Evolutionary conservation across 2,797 vertebrate genomes (phyloP), one percentile per base, ranked within the genome.

Genomic region (Tenualosa ilisha): DNA sequence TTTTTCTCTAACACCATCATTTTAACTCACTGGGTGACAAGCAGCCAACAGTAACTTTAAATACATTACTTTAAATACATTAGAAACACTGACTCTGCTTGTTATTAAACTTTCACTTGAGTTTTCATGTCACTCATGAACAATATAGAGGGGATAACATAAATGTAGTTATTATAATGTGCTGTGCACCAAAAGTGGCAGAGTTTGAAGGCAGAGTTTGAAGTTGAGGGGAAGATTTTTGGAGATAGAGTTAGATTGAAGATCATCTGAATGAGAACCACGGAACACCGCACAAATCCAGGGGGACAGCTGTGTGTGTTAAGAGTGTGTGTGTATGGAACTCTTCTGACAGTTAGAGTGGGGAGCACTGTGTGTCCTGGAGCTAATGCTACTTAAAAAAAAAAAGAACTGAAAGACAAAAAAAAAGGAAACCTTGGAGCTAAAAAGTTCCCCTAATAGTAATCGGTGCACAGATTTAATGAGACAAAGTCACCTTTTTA

Each of bases 401-500:
- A 20, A 7, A 40, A 24, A 3, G 12, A 31, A 49, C 12, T 2
- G 24, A 43, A 49, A 83, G 11, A 43, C 54, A 43, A 11, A 61
- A 83, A 65, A 68, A 37, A 31, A 31, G 11, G 53, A 53, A 85
- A 72, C 72, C 81, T 54, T 50, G 49, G 59, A 51, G 75, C 61
- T 37, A 31, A 82, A 85, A 68, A 59, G 86, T 84, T 83, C 51
- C 40, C 50, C 26, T 51, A 46, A 59, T 84, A 86, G 85, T 86
- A 84, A 85, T 86, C 83, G 83, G 84, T 84, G 54, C 68, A 65
- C 75, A 84, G 81, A 87, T 75, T 89, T 75, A 88, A 89, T 86
- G 86, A 88, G 87, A 86, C 65, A 85, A 89, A 90, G 86, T 90
- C 89, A 89, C 89, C 88, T 89, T 89, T 90, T 90, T 88, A 81